Evolutionary conservation across 2,888 invertebrate genomes (phyloP).

Genomic region (Eristalis tenax): DNA sequence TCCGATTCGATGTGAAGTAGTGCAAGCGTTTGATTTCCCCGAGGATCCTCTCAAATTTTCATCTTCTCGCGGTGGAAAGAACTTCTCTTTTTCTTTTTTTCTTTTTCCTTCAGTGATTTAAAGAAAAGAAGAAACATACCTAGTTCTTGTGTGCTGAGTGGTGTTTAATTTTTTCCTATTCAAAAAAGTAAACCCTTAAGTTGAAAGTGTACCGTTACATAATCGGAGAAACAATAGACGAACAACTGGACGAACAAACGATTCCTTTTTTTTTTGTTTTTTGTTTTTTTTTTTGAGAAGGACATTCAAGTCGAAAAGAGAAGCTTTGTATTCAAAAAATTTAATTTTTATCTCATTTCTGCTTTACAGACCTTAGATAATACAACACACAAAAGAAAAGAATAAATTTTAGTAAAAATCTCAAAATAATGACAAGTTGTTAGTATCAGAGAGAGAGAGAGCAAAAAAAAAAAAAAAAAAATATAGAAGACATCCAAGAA

Average conservation of each 20-base stretch:
- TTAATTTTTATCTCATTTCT: not conserved
- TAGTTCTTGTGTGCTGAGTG: too few relatives aligned
- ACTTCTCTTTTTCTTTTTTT: not conserved
- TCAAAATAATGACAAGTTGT: not conserved
- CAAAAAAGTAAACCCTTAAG: too few relatives aligned
- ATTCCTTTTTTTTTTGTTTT: not conserved
- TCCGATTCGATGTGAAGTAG: too few relatives aligned
- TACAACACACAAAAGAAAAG: not conserved
- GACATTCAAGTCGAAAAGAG: not conserved
- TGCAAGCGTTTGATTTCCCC: too few relatives aligned
- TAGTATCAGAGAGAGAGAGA: not conserved
- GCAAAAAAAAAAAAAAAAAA: not conserved
- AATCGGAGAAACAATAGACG: too few relatives aligned
- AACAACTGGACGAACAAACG: too few relatives aligned
- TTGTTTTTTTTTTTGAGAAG: not conserved
- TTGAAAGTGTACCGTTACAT: too few relatives aligned
- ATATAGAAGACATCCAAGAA: not conserved
- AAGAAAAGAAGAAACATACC: not conserved
- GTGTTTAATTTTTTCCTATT: too few relatives aligned
- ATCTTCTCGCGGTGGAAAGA: not conserved
- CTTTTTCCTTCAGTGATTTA: not conserved
- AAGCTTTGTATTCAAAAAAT: not conserved
- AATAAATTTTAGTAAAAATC: not conserved
- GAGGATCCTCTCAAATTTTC: too few relatives aligned
- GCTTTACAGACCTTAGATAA: not conserved